Conservation (phyloP, 2,888 invertebrate species). For the Xanthostigma xanthostigma region DNA sequence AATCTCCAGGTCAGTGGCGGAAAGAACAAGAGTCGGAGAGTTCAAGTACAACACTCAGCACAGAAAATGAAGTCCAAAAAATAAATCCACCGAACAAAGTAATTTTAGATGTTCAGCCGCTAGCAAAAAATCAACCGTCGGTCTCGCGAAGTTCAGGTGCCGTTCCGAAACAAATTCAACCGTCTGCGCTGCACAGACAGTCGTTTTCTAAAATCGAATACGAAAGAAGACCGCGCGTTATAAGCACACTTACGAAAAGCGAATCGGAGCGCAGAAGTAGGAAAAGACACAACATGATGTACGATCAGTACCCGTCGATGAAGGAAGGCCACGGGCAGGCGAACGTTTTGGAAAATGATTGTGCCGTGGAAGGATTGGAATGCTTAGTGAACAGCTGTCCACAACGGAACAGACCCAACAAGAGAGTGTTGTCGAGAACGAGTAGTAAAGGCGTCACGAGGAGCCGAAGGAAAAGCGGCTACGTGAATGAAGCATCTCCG, state of each 20-base stretch:
- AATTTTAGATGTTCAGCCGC: too few species aligned
- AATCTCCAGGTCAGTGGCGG: neutral
- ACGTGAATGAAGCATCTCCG: slow-evolving; percentile 36
- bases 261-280: slow-evolving; percentile 24
- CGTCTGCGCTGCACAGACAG: slow-evolving; percentile 6
- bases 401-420: neutral
- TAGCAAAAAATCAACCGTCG: slow-evolving; percentile 5
- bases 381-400: slow-evolving; percentile 13
- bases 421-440: neutral
- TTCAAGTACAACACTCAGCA: slow-evolving; percentile 18
- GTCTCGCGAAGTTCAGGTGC: slow-evolving; percentile 46
- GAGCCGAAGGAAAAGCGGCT: slow-evolving; percentile 24
- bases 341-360: neutral
- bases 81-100: neutral
- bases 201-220: slow-evolving; percentile 13
- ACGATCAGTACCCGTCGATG: neutral
- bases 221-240: slow-evolving; percentile 25
- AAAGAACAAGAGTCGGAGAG: slow-evolving; percentile 6
- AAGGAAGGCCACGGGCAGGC: too few species aligned
- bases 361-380: slow-evolving; percentile 22
- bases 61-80: slow-evolving; percentile 27
- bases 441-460: slow-evolving; percentile 3
- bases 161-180: slow-evolving; percentile 45
- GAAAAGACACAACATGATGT: slow-evolving; percentile 2
- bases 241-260: slow-evolving; percentile 20